Evolutionary conservation across 2,888 invertebrate species (phyloP), one percentile per base, ranked within the genome.

Genomic region (Pachliopta kotzebuea): DNA sequence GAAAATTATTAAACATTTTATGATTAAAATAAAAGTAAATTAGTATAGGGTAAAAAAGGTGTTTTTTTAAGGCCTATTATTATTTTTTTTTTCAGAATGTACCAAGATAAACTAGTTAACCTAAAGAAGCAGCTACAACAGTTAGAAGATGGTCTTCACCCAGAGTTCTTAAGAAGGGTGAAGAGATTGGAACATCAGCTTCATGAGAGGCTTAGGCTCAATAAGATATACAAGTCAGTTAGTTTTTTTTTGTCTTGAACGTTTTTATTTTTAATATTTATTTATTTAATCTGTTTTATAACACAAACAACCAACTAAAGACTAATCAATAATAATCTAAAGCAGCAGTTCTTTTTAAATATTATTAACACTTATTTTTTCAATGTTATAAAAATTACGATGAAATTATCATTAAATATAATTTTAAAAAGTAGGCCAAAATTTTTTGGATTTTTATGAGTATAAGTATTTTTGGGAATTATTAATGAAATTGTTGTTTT

Each of bases 41-140:
- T 17, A 3, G 14, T 14, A 14, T 14, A 37, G 14, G n/a, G n/a
- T n/a, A n/a, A 37, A 14, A 2, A 11, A 37, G 14, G 1, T 2
- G 4, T 3, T 14, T 14, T 37, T 31, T 37, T 37, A 37, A 37
- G 14, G 37, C 45, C 18, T 18, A n/a, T 18, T n/a, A 18, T n/a
- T 18, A n/a, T 18, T n/a, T 4, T n/a, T 26, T 45, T 52, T 83
- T 85, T 0, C 79, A 97, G 97, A 84, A 95, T 97, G 89, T 97
- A 96, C 80, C 97, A 97, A 80, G 98, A 98, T 79, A 98, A 98
- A 85, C 84, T 99, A 72, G 95, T 96, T 0, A 96, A 94, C 80
- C 88, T 98, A 20, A 98, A 98, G 83, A 96, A 96, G 77, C 98
- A 98, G 79, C 80, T 98, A 49, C 96, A 96, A 71, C 97, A 98